Base-by-base conservation (phyloP, 2,797 vertebrate genomes). In the Monodelphis domestica region DNA sequence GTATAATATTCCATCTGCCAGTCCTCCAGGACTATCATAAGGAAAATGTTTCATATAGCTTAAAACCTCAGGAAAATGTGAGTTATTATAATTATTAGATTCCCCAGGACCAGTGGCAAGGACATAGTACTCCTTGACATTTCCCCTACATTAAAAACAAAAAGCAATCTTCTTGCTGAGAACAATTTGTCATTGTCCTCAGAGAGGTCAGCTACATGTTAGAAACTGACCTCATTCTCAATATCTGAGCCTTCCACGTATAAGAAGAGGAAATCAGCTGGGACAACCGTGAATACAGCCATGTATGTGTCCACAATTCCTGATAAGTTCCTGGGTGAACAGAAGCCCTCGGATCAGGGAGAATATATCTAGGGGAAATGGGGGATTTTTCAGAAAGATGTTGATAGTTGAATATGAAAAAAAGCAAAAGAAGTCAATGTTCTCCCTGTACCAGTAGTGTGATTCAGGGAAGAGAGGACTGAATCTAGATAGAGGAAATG, bases 111-210 rank as follows among this genome's bases (percentile, higher is more conserved):
- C 45, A 57, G 56, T 55, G 91, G 84, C 30, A 94, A 90, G 24
- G 54, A 95, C 93, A 92, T 4, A 54, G 5, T 29, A 88, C 93
- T 88, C 29, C 21, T 90, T 94, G 54, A 56, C 14, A 91, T 94
- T 95, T 95, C 33, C 88, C 53, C 55, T 50, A 56, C 7, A 54
- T 53, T 90, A 87, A 91, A 78, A n/a, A 93, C n/a, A 45, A 28
- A 94, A 92, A 91, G 9, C 50, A 54, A 90, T 92, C 57, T 91
- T 87, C 56, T 70, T 89, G 54, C 53, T 70, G 91, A 93, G 92
- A 92, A 94, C n/a, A 87, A 56, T 78, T 88, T 59, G 63, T 59
- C n/a, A 94, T 78, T 5, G 14, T 54, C 53, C n/a, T 78, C 38
- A 91, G 26, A 84, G 21, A 91, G 45, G 33, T 78, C 54, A 38